Evolutionary conservation across 2,888 invertebrate species (phyloP), one percentile per base, ranked within the genome.

Genomic region (Ptycholaimellus sp.): DNA sequence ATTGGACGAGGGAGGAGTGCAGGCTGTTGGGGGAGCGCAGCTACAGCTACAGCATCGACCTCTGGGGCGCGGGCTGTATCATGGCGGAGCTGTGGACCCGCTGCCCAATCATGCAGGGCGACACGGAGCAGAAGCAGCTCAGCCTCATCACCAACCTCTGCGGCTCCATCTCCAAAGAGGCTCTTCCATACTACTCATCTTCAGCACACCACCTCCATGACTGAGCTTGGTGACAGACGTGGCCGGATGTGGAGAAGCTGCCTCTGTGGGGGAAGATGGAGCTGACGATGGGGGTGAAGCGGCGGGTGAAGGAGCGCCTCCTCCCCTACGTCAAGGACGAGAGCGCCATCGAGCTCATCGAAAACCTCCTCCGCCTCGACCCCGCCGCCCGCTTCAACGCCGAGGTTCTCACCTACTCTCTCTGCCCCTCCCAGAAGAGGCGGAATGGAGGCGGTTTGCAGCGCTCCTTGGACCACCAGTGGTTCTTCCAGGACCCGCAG

Each of bases 21-120:
- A n/a, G n/a, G n/a, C 39, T 54, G n/a, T 42, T 54, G 7, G 53
- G 51, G 23, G 40, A 47, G 17, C 68, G 93, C 13, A 82, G 87
- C 62, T 96, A 96, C 54, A 85, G 85, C 0, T 82, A 90, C 1
- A 79, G 87, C 0, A 85, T 96, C 13, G 96, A 99, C 65, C 71
- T 93, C 65, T 70, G 69, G 69, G 68, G 69, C 1, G 90, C 85
- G 1, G 96, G 96, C 0, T 99, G 96, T 57, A 96, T 96, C 43
- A 93, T 96, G 93, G 93, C 93, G 0, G 96, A 96, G 65, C 82
- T 96, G 82, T 96, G 93, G 93, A 93, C 87, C 0, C 66, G 72
- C 45, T 66, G 62, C 3, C 93, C 65, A 2, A 64, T 66, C 35
- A 59, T 65, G 60, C 65, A 65, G 66, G 96, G 96, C 16, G 80